Conservation (phyloP, 2,797 vertebrate genomes). For the Hipposideros larvatus region DNA sequence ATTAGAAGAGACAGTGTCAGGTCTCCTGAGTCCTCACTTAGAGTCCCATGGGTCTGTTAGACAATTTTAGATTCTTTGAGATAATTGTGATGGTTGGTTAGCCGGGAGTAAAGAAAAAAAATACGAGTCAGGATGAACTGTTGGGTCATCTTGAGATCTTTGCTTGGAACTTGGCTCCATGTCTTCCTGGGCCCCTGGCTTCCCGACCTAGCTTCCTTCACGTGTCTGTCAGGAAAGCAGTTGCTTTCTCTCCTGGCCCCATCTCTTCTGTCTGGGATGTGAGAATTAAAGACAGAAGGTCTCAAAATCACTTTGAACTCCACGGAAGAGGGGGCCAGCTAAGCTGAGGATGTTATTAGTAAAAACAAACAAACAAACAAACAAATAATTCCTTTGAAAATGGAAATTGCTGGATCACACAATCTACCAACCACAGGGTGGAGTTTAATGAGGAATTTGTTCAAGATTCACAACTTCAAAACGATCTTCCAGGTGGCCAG, state of each 20-base stretch:
- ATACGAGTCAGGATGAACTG: not conserved
- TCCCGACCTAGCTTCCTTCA: not conserved
- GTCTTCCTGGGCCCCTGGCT: not conserved
- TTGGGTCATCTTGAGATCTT: not conserved
- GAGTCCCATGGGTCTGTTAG: not conserved
- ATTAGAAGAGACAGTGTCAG: slow-evolving; percentile 8
- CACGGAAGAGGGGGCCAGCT: slow-evolving; percentile 2
- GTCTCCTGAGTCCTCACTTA: not conserved
- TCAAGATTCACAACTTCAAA: slow-evolving; percentile 70
- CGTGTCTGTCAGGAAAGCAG: not conserved
- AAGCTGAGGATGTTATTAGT: slow-evolving; percentile 65
- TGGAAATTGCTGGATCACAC: slow-evolving; percentile 75
- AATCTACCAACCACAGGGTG: slow-evolving; percentile 44
- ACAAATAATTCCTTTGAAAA: slow-evolving; percentile 75
- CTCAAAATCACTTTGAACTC: slow-evolving; percentile 65
- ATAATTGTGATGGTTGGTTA: slow-evolving; percentile 27
- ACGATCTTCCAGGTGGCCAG: slow-evolving; percentile 77
- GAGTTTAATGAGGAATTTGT: slow-evolving; percentile 78
- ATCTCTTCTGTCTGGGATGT: slow-evolving; percentile 27
- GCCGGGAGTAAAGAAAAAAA: not conserved
- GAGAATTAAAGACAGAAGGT: slow-evolving; percentile 58
- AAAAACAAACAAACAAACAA: slow-evolving; percentile 2
- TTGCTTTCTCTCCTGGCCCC: not conserved
- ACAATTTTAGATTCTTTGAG: not conserved
- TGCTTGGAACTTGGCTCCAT: not conserved